A percentile compares a stretch with the other conserved stretches of the same genome.
These are phyloP conservation scores for Pholis gunnellus DNA, from an alignment of 2,113 vertebrate genomes.

Conservation along the genomic window DNA sequence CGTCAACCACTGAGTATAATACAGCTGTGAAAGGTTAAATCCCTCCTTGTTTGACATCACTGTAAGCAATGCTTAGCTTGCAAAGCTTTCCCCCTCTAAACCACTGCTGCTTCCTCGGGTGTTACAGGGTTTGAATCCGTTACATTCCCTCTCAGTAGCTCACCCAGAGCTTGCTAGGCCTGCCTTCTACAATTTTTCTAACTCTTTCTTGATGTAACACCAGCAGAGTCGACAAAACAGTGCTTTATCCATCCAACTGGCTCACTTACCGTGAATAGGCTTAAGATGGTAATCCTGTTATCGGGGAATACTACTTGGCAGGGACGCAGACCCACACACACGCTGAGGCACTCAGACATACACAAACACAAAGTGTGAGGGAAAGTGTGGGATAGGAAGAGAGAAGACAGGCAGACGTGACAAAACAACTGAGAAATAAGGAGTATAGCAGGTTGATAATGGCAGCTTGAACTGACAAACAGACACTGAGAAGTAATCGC, in stretches of 20 bases:
- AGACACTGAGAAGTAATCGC: slow-evolving; percentile 22
- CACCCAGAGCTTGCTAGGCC: slow-evolving; percentile 46
- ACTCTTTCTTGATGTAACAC: slow-evolving; percentile 72
- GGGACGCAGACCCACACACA: slow-evolving; percentile 48
- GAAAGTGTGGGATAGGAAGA: slow-evolving; percentile 2
- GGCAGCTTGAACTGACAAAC: slow-evolving; percentile 33
- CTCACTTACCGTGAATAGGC: slow-evolving; percentile 77
- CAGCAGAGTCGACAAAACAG: slow-evolving; percentile 69
- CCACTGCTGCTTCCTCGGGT: slow-evolving; percentile 35
- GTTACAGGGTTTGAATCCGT: slow-evolving; percentile 52
- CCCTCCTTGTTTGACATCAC: slow-evolving; percentile 31
- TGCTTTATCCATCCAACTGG: slow-evolving; percentile 80
- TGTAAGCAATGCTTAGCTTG: slow-evolving; percentile 39
- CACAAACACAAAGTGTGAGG: slow-evolving; percentile 30
- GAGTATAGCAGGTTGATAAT: slow-evolving; percentile 23
- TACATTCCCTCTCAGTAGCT: slow-evolving; percentile 53
- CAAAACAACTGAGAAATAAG: slow-evolving; percentile 35
- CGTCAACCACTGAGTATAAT: slow-evolving; percentile 14
- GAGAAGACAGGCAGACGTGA: slow-evolving; percentile 21
- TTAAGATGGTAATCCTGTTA: slow-evolving; percentile 83
- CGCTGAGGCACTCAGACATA: slow-evolving; percentile 35
- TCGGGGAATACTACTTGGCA: slow-evolving; percentile 78
- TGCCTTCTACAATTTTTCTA: slow-evolving; percentile 62
- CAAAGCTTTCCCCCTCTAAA: slow-evolving; percentile 21
- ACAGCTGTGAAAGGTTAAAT: slow-evolving; percentile 19